Percentiles rank a stretch among this genome's conserved stretches.
These are phyloP conservation scores for Trypoxylus dichotomus DNA, from an alignment of 1,140 invertebrate species.

Conservation along the genomic window DNA sequence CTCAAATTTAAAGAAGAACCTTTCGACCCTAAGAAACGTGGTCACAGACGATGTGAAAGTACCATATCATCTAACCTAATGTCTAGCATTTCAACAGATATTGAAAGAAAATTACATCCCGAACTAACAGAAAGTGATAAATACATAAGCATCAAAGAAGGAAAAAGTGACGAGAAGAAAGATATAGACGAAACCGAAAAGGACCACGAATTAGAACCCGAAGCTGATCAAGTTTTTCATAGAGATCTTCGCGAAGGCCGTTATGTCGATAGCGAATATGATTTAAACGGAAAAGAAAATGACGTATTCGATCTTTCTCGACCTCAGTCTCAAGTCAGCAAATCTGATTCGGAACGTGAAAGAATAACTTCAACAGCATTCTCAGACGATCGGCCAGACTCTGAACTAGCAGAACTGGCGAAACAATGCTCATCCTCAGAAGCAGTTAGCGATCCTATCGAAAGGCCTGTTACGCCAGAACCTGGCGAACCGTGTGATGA, in stretches of 20 bases:
- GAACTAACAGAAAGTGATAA: constrained; percentile 52
- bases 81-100: constrained; percentile 35
- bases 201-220: constrained; percentile 52
- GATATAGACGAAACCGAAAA: constrained; percentile 53
- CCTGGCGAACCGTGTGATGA: constrained; percentile 49
- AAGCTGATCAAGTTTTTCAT: constrained; percentile 53
- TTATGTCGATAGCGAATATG: constrained; percentile 42
- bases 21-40: constrained; percentile 54
- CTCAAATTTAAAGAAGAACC: constrained; percentile 60
- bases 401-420: constrained; percentile 53
- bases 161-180: constrained; percentile 53
- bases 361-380: constrained; percentile 49
- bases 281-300: constrained; percentile 38
- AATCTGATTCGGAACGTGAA: constrained; percentile 52
- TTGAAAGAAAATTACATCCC: constrained; percentile 38
- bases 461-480: constrained; percentile 58
- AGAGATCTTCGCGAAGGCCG: constrained; percentile 48
- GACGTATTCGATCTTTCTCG: constrained; percentile 39
- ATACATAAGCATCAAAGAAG: constrained; percentile 53
- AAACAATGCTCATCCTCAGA: constrained; percentile 51
- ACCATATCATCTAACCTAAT: constrained; percentile 51
- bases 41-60: constrained; percentile 61
- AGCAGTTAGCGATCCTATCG: constrained; percentile 53
- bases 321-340: constrained; percentile 51
- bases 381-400: constrained; percentile 54